Evolutionary conservation across 2,113 vertebrate genomes (phyloP).

Genomic region (Ameiurus melas): DNA sequence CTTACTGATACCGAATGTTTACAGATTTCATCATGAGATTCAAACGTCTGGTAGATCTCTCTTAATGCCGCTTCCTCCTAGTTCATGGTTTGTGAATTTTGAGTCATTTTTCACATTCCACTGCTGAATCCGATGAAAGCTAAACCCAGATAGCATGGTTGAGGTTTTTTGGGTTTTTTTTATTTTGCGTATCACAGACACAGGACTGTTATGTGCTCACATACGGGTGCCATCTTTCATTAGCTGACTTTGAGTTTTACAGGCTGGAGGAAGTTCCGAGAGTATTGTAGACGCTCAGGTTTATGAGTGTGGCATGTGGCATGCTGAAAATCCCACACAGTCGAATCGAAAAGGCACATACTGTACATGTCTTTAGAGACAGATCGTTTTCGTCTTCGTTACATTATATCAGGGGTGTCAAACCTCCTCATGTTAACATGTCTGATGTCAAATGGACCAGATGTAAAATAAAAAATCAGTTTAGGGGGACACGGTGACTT

Average conservation of each 20-base stretch:
- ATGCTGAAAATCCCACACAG: not conserved
- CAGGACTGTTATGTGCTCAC: slow-evolving; percentile 50
- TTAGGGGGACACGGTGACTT: too few species aligned
- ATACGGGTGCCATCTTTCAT: slow-evolving; percentile 66
- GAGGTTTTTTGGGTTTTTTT: too few species aligned
- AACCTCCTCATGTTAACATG: not conserved
- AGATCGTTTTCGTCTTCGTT: not conserved
- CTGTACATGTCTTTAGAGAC: not conserved
- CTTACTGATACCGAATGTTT: slow-evolving; percentile 37
- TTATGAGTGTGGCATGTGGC: not conserved
- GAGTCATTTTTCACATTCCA: not conserved
- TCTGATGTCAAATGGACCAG: not conserved
- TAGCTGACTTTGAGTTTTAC: slow-evolving; percentile 30
- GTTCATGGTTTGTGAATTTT: slow-evolving; percentile 6
- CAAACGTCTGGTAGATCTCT: not conserved
- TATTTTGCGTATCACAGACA: not conserved
- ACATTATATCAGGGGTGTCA: not conserved
- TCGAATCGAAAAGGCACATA: not conserved
- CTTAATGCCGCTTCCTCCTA: not conserved
- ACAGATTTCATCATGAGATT: slow-evolving; percentile 6
- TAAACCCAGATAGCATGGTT: not conserved
- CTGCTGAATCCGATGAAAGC: not conserved
- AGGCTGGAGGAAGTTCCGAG: not conserved
- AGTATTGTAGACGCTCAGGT: not conserved
- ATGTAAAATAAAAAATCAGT: too few species aligned